Evolutionary conservation across 2,888 invertebrate species (phyloP).

Genomic region (Brenthis hecate): DNA sequence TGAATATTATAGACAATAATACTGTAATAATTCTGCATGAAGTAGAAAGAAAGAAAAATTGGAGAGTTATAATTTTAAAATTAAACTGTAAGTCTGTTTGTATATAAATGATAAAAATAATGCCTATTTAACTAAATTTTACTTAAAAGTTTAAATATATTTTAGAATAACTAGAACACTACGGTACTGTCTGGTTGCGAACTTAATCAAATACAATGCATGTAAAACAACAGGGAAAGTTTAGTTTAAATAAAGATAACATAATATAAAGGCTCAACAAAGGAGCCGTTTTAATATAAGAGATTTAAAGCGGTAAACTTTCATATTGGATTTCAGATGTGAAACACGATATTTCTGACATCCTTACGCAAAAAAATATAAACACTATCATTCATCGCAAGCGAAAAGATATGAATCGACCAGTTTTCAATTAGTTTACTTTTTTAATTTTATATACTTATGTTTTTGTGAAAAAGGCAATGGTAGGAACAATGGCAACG

Average conservation of each 20-base stretch:
- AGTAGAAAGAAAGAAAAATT: no score
- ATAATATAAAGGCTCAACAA: constrained; percentile 24
- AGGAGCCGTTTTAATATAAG: constrained; percentile 36
- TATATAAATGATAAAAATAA: no score
- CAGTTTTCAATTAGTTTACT: background rate
- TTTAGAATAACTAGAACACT: background rate
- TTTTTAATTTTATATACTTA: background rate
- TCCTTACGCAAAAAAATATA: constrained; percentile 35
- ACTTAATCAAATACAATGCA: background rate
- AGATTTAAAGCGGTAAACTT: constrained; percentile 41
- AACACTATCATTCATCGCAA: constrained; percentile 11
- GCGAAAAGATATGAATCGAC: constrained; percentile 1
- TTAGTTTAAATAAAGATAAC: background rate
- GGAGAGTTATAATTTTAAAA: no score
- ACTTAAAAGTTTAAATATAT: no score
- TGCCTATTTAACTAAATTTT: no score
- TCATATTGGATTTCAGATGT: constrained; percentile 40
- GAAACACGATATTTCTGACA: constrained; percentile 44
- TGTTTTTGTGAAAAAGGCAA: no score
- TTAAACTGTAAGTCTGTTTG: no score
- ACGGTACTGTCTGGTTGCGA: no score
- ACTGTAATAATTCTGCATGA: no score
- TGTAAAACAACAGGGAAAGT: background rate
- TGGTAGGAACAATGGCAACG: no score
- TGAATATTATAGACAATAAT: no score